Base-by-base conservation (phyloP, 2,888 invertebrate genomes). In the Macrophya alboannulata region DNA sequence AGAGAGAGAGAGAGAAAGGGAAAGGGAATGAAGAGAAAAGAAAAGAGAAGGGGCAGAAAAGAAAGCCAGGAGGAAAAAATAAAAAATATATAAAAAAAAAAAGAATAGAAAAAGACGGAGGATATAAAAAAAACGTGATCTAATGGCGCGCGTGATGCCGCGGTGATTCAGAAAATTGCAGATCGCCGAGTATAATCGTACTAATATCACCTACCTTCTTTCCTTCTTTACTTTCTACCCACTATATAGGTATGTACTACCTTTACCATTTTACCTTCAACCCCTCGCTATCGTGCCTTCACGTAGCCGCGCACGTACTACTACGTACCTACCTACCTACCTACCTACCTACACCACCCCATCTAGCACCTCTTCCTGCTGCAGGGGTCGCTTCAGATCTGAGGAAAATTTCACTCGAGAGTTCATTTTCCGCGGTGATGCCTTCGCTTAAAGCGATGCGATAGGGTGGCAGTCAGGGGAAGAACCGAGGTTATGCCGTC, bases 401-500 rank as follows among this genome's bases (percentile, higher is more conserved):
- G 87, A 89, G 88, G 88, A 87, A 90, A 91, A 91, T 91, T 88
- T 91, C 89, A 88, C 89, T 88, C 86, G 88, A 88, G 88, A 90
- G 90, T 91, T 91, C 90, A 91, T 92, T 92, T 92, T 91, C 91
- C 91, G 90, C 89, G 87, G 89, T 87, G 88, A 86, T 90, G 91
- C 89, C 89, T 90, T 88, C 89, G 90, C 85, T 92, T 91, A 90
- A 91, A 89, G 88, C 89, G 87, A 88, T 86, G 87, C 87, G 87
- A 85, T 85, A 86, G 86, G 84, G 84, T 87, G 81, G 86, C 86
- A 31, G 31, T 31, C 31, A 84, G 85, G 62, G 65, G 51, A 68
- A 72, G 77, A 48, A 83, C 62, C 84, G 51, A 83, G 77, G 82
- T 84, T 84, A 72, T 43, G 51, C 51, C 8, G 48, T 48, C 48